Base-by-base conservation (phyloP, 2,888 invertebrate species). In the Drosophila kuntzei region DNA sequence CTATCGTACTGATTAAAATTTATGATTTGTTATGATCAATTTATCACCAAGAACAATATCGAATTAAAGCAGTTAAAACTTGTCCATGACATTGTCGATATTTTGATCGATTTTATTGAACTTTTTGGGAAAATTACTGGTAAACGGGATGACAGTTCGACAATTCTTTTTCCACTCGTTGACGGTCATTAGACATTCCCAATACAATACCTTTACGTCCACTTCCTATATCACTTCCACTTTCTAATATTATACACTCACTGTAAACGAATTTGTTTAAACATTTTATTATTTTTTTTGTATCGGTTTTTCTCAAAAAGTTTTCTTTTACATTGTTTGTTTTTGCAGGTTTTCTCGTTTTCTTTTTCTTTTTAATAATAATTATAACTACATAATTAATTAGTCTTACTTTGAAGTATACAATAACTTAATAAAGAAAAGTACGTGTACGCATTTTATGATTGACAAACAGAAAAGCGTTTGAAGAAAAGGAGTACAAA, bases 331-430 rank as follows among this genome's bases (percentile, higher is more conserved):
- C 82, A 76, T 85, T 81, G 80, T 83, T 67, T 59, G 44, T 71
- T 68, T 63, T 76, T 69, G 51, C 58, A 47, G 67, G 60, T 69
- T 77, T 71, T 80, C 68, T 79, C 49, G 66, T 75, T 83, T 76
- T 47, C 18, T 22, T 22, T 58, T 64, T 37, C 37, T 27, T 59
- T 18, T 62, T 75, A 47, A 59, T 76, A 70, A 59, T 76, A 71
- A 58, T 75, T 85, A 76, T 68, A 82, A 79, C 86, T 90, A 36
- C 36, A 36, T 36, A 90, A 88, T 83, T 89, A 90, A 90, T 90
- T 90, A 90, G 89, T 91, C 91, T 90, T 90, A 90, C 78, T 86
- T 89, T 90, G 87, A 91, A 90, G 85, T 91, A 90, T 85, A 91
- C 87, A 90, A 88, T 90, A 87, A 82, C 80, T 89, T 86, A 89